Evolutionary conservation across 2,797 vertebrate species (phyloP).

Genomic region (Nannoperca obscura): DNA sequence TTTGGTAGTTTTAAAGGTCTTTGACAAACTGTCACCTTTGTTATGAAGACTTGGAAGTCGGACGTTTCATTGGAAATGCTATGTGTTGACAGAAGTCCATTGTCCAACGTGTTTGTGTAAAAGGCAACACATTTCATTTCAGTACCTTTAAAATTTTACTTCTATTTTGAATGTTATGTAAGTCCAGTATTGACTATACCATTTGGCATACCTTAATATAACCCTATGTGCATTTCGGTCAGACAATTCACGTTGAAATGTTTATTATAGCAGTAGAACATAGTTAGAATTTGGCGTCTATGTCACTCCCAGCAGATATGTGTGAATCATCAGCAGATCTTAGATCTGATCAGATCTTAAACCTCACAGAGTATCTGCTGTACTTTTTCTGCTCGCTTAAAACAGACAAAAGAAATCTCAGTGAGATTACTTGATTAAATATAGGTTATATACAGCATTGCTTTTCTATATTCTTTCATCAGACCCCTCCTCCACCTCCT

Average conservation of each 20-base stretch:
- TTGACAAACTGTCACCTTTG: neutral
- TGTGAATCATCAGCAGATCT: too few species aligned
- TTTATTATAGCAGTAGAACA: too few species aligned
- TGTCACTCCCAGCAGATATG: too few species aligned
- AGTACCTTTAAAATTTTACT: neutral
- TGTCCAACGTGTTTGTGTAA: neutral
- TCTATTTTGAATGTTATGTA: neutral
- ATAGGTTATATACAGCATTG: neutral
- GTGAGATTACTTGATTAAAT: neutral
- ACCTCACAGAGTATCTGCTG: too few species aligned
- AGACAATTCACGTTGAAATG: too few species aligned
- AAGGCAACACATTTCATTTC: neutral
- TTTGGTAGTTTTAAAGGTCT: neutral
- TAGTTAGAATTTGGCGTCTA: too few species aligned
- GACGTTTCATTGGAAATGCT: conserved; percentile 2
- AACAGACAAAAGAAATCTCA: neutral
- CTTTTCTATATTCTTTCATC: neutral
- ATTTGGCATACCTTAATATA: neutral
- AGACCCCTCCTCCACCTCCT: neutral
- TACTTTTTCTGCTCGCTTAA: too few species aligned
- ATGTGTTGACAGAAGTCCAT: neutral
- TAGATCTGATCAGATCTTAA: too few species aligned
- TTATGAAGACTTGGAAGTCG: neutral
- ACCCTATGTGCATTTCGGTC: neutral
- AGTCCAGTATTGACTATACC: neutral